Base-by-base conservation (phyloP, 2,888 invertebrate genomes). In the Minunthozetes semirufus region DNA sequence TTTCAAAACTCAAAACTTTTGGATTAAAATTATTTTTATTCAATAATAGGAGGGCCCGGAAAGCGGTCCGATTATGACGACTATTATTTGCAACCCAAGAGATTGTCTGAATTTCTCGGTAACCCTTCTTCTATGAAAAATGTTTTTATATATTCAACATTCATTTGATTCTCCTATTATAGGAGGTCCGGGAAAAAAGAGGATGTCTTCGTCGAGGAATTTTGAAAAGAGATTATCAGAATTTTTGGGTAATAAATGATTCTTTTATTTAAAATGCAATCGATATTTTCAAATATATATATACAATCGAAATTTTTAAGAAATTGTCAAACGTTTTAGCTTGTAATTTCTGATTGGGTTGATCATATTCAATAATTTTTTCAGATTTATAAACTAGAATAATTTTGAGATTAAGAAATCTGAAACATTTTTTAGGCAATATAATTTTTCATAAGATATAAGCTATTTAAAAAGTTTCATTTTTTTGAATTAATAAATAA, bases 31-130 rank as follows among this genome's bases (percentile, higher is more conserved):
- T 27, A 13, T 27, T 27, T 27, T 17, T 27, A 61, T 42, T 42
- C 42, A 42, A 42, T 3, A 61, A 61, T 27, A 61, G 61, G 61
- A 22, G 61, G 61, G 15, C 61, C 61, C 29, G 61, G 61, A 61
- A 61, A 29, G 15, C 25, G 29, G 61, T 29, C 27, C 8, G 19
- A 27, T 25, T 17, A 61, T 27, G 29, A 29, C 11, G 61, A 61
- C 27, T 53, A 53, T 6, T n/a, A n/a, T 53, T 61, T 3, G 3
- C 61, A 3, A 27, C 3, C 3, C 11, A 42, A 42, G 11, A 42
- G 61, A 25, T 29, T 61, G 29, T 61, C 61, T 17, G 61, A 61
- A 15, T 61, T 61, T 61, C 61, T 61, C 27, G 61, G 61, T 61
- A 13, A 25, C 27, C 27, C 3, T 17, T 27, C 2, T 25, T 15